Conservation (phyloP, 1,140 invertebrate genomes). For the Microvelia longipes region DNA sequence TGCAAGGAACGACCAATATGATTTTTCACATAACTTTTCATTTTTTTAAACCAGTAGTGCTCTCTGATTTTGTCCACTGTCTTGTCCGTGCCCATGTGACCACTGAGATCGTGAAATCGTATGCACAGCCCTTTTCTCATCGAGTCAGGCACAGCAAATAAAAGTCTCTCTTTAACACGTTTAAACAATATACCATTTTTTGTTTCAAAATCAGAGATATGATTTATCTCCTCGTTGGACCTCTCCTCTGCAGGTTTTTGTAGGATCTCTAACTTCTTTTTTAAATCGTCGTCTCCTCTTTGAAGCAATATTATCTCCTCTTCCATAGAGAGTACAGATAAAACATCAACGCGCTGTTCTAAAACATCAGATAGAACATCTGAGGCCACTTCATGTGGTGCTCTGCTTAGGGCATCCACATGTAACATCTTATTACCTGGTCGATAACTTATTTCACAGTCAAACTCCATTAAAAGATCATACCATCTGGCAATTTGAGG, state of each 20-base stretch:
- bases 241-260: neutral
- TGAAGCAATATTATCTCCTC: neutral
- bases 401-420: neutral
- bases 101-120: neutral
- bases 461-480: neutral
- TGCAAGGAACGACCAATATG: neutral
- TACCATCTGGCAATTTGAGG: neutral
- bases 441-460: neutral
- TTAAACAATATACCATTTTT: neutral
- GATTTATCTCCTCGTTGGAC: neutral
- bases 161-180: neutral
- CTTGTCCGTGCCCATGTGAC: neutral
- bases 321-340: neutral
- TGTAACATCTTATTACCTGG: neutral
- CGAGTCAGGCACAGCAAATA: neutral
- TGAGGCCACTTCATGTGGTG: neutral
- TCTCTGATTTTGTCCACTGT: neutral
- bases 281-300: neutral
- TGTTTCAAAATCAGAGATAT: neutral
- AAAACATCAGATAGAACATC: neutral
- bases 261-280: neutral
- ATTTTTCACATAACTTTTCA: neutral
- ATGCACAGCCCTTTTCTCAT: neutral
- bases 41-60: neutral
- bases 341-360: neutral